phyloP scores from a whole-genome alignment of 2,113 vertebrate genomes.

The Ammodramus savannarum region DNA sequence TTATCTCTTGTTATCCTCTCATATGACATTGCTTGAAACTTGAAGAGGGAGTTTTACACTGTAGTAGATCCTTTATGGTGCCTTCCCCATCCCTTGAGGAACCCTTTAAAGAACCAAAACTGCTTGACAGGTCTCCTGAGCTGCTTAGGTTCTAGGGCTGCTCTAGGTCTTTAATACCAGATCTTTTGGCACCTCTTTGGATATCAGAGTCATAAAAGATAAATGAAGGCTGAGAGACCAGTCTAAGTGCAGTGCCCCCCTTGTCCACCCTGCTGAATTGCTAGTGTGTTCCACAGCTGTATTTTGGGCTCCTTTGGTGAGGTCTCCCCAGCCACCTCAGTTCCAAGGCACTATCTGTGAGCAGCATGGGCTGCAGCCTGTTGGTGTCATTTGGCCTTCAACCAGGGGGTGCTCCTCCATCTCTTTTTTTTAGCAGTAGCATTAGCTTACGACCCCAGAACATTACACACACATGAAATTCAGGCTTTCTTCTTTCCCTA shows the following conservation, averaged over 20 bases:
- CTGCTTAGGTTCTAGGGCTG: not conserved
- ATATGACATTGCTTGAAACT: not conserved
- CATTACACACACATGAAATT: not conserved
- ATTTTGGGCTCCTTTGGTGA: not conserved
- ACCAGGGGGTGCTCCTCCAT: not conserved
- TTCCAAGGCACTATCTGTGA: not conserved
- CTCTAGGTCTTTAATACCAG: not conserved
- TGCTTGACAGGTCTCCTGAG: not conserved
- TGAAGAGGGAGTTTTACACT: not conserved
- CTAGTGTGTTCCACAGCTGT: not conserved
- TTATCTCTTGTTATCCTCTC: not conserved
- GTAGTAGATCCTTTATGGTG: not conserved
- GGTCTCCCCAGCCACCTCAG: rapidly evolving
- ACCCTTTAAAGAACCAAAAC: not conserved
- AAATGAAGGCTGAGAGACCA: not conserved
- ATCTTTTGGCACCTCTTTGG: not conserved
- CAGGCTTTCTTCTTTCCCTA: not conserved
- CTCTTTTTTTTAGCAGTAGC: not conserved
- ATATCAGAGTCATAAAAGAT: not conserved
- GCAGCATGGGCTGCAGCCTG: not conserved
- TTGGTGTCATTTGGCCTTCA: not conserved
- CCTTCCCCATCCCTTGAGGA: not conserved
- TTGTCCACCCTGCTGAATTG: not conserved
- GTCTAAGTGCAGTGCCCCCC: rapidly evolving
- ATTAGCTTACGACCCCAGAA: not conserved